phyloP scores from a whole-genome alignment of 2,797 vertebrate species.

The Malurus leucopterus region DNA sequence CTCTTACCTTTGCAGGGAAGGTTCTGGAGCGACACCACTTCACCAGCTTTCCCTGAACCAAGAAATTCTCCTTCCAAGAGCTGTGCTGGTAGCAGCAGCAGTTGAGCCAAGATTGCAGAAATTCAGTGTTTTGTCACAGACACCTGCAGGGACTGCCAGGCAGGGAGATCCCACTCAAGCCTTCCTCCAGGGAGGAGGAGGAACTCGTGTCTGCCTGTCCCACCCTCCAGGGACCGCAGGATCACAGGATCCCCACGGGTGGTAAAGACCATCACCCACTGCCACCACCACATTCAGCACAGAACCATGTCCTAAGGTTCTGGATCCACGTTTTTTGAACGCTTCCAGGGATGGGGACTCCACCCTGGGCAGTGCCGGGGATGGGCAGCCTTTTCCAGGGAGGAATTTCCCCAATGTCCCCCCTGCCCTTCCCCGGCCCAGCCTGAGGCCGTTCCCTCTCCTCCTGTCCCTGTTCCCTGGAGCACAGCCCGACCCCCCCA shows the following conservation, averaged over 20 bases:
- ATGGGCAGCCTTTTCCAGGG: background rate
- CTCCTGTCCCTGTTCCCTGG: background rate
- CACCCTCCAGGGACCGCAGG: background rate
- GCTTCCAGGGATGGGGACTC: background rate
- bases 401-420: background rate
- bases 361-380: background rate
- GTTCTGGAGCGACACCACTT: background rate
- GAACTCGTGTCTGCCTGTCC: background rate
- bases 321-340: accelerated
- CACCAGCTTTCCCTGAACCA: background rate
- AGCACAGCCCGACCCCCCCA: accelerated
- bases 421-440: accelerated
- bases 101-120: background rate
- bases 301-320: accelerated
- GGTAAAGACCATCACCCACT: background rate
- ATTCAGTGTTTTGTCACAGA: background rate
- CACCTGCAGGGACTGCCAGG: accelerated
- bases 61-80: background rate
- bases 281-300: background rate
- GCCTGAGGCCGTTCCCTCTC: accelerated
- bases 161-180: background rate
- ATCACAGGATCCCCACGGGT: background rate
- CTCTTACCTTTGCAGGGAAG: background rate
- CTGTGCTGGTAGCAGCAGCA: accelerated
- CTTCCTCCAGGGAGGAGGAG: background rate